phyloP scores from a whole-genome alignment of 2,113 vertebrate species.

The Amblyopsis rosae region DNA sequence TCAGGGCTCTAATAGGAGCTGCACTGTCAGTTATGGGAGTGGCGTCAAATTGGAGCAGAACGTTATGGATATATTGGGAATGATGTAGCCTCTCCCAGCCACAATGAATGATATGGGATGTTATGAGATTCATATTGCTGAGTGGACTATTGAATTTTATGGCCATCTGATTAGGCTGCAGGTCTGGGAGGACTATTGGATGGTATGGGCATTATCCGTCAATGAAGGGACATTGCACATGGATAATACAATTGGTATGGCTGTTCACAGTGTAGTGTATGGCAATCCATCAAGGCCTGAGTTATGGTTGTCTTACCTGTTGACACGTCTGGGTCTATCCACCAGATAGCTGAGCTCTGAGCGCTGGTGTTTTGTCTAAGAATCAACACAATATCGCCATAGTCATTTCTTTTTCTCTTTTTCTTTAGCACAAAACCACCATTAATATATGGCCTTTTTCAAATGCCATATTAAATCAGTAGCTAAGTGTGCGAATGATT shows the following conservation, averaged over 20 bases:
- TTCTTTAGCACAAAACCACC: no score
- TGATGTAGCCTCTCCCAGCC: constrained; percentile 45
- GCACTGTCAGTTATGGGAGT: constrained; percentile 58
- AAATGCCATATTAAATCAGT: no score
- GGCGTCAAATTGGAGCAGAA: constrained; percentile 65
- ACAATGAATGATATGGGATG: constrained; percentile 44
- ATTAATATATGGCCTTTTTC: no score
- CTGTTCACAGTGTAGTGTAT: constrained; percentile 3
- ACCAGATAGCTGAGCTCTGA: constrained; percentile 98
- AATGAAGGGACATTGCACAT: not conserved
- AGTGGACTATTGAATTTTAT: constrained; percentile 50
- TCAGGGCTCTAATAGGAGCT: constrained; percentile 60
- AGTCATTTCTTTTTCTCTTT: not conserved
- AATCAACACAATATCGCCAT: constrained; percentile 57
- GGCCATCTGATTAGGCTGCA: constrained; percentile 32
- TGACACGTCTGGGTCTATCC: constrained; percentile 97
- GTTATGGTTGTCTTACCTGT: constrained; percentile 84
- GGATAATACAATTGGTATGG: not conserved
- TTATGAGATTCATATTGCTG: constrained; percentile 37
- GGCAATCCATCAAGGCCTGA: not conserved
- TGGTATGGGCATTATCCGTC: constrained; percentile 30
- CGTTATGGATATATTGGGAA: constrained; percentile 60
- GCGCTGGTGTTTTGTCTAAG: constrained; percentile 96
- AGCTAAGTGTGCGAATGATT: no score
- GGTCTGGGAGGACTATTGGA: constrained; percentile 27